Evolutionary conservation across 2,888 invertebrate species (phyloP), one percentile per base, ranked within the genome.

Genomic region (Epinotia nisella): DNA sequence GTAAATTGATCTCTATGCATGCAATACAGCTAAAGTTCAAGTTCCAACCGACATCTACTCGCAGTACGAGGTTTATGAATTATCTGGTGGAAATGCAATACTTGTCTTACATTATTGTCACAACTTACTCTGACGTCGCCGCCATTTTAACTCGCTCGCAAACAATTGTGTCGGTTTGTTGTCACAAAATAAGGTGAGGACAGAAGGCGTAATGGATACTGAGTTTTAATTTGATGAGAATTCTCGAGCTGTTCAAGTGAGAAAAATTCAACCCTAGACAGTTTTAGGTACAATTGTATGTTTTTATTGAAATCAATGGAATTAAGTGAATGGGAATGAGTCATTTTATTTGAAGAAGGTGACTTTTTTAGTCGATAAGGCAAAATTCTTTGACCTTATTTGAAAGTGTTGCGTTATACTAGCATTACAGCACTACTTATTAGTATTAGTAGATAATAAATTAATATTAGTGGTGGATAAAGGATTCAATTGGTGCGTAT

Each of bases 81-180:
- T 13, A 39, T 11, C 11, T 21, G 9, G 41, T 39, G 24, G 41
- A 56, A 59, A 72, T 68, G 72, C 56, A 72, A 68, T 68, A 49
- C 53, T 55, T 59, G 51, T 53, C 68, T 55, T 58, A 51, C 67
- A 69, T 59, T 66, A 72, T 53, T 69, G 68, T 73, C 73, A 73
- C 67, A 72, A 72, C 69, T 68, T 51, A 73, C 58, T 73, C 64
- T 59, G 68, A 73, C 73, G 59, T 62, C 49, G 72, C 35, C 62
- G 19, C 73, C 58, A 58, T 58, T 64, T 68, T 62, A 67, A 62
- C 67, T 59, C 64, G 39, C 49, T 68, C 29, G 49, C 62, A 69
- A 73, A 68, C 73, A 68, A 69, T 73, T 73, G 62, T 68, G 68
- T 51, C 51, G 56, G 56, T 68, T 67, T 64, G 29, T 29, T n/a